A percentile compares a stretch with the other conserved stretches of the same genome.
phyloP scores from a whole-genome alignment of 2,888 invertebrate genomes.

The Lycia hirtaria region DNA sequence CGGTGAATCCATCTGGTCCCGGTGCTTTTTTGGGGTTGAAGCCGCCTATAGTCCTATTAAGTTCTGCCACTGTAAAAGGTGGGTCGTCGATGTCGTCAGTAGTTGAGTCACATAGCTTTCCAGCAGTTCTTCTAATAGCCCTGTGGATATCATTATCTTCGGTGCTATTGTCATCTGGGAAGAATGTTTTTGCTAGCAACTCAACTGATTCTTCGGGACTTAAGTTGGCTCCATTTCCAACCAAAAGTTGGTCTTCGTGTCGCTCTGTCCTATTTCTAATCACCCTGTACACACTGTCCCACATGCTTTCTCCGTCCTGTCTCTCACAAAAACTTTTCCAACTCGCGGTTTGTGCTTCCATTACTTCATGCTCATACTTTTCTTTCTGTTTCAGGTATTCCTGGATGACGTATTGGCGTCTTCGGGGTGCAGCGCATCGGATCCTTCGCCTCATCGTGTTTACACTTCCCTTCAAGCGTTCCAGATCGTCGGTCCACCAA shows the following conservation, averaged over 20 bases:
- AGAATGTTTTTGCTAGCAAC: not conserved
- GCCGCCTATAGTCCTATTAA: not conserved
- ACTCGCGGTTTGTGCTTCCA: not conserved
- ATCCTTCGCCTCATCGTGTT: not conserved
- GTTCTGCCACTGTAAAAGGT: no score
- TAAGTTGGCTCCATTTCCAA: not conserved
- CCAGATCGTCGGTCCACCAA: not conserved
- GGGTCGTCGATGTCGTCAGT: no score
- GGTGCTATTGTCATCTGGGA: not conserved
- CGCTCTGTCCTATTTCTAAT: not conserved
- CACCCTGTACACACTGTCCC: no score
- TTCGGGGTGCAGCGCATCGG: not conserved
- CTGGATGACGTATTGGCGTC: not conserved
- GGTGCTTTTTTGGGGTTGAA: not conserved
- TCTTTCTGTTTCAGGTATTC: not conserved
- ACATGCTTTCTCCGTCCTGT: not conserved
- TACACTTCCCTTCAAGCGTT: not conserved
- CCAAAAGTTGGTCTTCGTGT: conserved; percentile 4
- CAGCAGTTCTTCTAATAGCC: not conserved
- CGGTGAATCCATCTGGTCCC: not conserved
- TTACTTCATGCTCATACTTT: not conserved
- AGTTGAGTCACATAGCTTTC: no score
- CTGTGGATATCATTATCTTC: not conserved
- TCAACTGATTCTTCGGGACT: not conserved
- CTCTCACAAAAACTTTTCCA: conserved; percentile 19